Base-by-base conservation (phyloP, 2,797 vertebrate genomes). In the Crenichthys baileyi region DNA sequence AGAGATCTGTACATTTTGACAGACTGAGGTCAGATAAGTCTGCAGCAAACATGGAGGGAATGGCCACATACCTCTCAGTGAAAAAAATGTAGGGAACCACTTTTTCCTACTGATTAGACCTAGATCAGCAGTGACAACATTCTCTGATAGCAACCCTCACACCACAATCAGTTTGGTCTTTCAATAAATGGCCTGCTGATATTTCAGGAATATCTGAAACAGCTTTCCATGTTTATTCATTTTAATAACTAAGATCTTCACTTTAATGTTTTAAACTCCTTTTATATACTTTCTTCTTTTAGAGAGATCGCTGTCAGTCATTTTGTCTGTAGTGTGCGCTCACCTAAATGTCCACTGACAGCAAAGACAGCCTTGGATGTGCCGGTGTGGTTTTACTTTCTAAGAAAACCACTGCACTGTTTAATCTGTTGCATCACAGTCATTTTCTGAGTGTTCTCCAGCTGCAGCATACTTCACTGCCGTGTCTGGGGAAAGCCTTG, bases 301-400 rank as follows among this genome's bases (percentile, higher is more conserved):
- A 44, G 24, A 70, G 41, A 46, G 22, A 46, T n/a, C 2, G 3
- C 41, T 70, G 41, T 46, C 39, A 68, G 65, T n/a, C 12, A n/a
- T 72, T 72, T 24, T 51, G 70, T 72, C 18, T 55, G 70, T 7
- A 53, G 46, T 3, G 22, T 44, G 41, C 55, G 26, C 72, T 15
- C 53, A 44, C 48, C 51, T 56, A 58, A 31, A 55, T 55, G 29
- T 73, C 41, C 50, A 22, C 56, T 39, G 61, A 77, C 50, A 56
- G 7, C 8, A 7, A 29, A 53, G n/a, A 39, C 44, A 1, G 13
- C 55, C 29, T 79, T 11, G 73, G 67, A 83, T 86, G 75, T 80
- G 74, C 65, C 55, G 1, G 13, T 24, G 41, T 79, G 84, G 82
- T 86, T 88, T 83, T 29, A 56, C 72, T 80, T 84, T 86, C 85